Base-by-base conservation (phyloP, 2,888 invertebrate species). In the Thyatira batis region DNA sequence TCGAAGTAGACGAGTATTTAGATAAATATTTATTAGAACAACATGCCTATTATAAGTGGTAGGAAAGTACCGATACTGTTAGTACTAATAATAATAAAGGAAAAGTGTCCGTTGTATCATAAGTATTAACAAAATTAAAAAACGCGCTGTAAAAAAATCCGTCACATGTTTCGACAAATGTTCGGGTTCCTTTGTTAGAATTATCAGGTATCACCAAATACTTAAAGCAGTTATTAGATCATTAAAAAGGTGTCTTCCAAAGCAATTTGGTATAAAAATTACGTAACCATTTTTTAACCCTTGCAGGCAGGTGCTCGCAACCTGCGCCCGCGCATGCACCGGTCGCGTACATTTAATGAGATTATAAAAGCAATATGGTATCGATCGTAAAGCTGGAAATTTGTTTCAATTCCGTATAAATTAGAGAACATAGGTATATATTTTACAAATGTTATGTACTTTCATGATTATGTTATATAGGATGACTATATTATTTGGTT, bases 321-420 rank as follows among this genome's bases (percentile, higher is more conserved):
- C 39, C 39, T 39, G 39, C 39, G 39, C 72, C n/a, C n/a, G 78
- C 72, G 58, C 45, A 66, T 70, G 70, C 77, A 80, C 76, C 76
- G 75, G 68, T 75, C 65, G 68, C 69, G 69, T 73, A 65, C 69
- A 72, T 80, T 83, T 87, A 88, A 87, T 84, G 83, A 77, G 78
- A 84, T 83, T 87, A 85, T 87, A 86, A 86, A 86, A 76, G 83
- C 84, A 84, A 81, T 87, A 85, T 81, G 82, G 81, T 66, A 72
- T 80, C 76, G 67, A 71, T 80, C 48, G 48, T 48, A 48, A 48
- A 48, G 17, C 39, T 39, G 13, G 39, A 17, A 39, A 39, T 39
- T 39, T 17, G 74, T 62, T 68, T 60, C 55, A 64, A 67, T 66
- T 60, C 53, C 54, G 57, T 52, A 63, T 60, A 69, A 67, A 73